phyloP scores from a whole-genome alignment of 2,888 invertebrate species.

The Acronicta alni region DNA sequence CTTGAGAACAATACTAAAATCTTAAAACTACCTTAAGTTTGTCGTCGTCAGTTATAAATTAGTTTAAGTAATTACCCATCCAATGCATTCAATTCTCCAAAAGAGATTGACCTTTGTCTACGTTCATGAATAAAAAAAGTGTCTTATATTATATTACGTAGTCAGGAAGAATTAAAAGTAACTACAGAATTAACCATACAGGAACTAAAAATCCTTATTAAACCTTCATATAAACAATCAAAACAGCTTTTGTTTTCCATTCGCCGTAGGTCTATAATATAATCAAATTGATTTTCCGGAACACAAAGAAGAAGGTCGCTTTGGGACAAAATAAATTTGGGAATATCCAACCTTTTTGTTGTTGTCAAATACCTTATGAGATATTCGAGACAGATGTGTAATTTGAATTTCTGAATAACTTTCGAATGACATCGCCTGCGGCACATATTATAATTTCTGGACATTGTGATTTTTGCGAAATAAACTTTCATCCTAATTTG shows the following conservation, averaged over 20 bases:
- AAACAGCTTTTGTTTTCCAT: neutral
- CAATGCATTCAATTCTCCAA: too few species aligned
- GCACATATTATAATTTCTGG: neutral
- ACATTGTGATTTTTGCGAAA: conserved; percentile 5
- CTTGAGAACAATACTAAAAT: too few species aligned
- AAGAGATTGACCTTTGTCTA: too few species aligned
- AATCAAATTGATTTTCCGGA: conserved; percentile 9
- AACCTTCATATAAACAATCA: too few species aligned
- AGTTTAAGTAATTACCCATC: too few species aligned
- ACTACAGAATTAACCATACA: too few species aligned
- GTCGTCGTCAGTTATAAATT: too few species aligned
- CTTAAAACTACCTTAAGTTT: too few species aligned
- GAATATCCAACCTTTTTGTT: conserved; percentile 15
- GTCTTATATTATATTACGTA: too few species aligned
- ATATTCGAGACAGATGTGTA: conserved; percentile 15
- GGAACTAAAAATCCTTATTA: too few species aligned
- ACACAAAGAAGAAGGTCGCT: neutral
- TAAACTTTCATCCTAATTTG: neutral
- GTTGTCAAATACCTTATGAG: conserved; percentile 4
- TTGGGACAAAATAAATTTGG: conserved; percentile 3
- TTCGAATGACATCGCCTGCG: neutral
- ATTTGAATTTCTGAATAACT: conserved; percentile 16
- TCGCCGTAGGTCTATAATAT: neutral
- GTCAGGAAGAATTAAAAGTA: too few species aligned
- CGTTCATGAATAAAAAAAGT: too few species aligned